These are phyloP conservation scores for Standfussiana lucernea DNA, from an alignment of 2,888 invertebrate genomes.

Conservation along the genomic window DNA sequence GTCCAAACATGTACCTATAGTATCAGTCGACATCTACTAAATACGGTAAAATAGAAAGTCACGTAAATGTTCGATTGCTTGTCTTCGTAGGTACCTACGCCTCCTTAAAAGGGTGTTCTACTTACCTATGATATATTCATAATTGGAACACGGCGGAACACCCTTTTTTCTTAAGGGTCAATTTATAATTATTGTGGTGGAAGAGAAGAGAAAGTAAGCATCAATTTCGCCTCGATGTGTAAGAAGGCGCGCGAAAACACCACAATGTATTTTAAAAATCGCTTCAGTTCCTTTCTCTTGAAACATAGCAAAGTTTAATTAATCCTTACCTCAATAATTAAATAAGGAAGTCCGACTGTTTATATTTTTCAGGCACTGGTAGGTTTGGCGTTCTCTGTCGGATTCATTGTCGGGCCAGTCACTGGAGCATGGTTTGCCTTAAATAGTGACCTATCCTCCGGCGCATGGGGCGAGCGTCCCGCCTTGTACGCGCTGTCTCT, in stretches of 20 bases:
- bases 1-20: background rate
- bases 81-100: no score
- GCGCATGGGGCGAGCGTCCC: conserved; percentile 95
- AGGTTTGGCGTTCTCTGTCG: conserved; percentile 98
- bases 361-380: conserved; percentile 94
- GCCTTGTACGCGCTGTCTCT: conserved; percentile 94
- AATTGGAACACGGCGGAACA: no score
- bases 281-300: background rate
- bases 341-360: background rate
- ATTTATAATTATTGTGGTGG: background rate
- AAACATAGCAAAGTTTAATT: background rate
- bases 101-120: no score
- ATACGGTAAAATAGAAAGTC: conserved; percentile 9
- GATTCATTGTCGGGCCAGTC: conserved; percentile 98
- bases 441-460: conserved; percentile 89
- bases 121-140: no score
- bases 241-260: background rate
- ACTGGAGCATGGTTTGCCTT: conserved; percentile 97
- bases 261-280: background rate
- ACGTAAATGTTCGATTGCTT: background rate
- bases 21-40: background rate
- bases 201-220: background rate
- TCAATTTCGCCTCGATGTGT: background rate
- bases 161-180: background rate
- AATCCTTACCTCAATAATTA: no score